Evolutionary conservation across 2,797 vertebrate genomes (phyloP), one percentile per base, ranked within the genome.

Genomic region (Pseudochaenichthys georgianus): DNA sequence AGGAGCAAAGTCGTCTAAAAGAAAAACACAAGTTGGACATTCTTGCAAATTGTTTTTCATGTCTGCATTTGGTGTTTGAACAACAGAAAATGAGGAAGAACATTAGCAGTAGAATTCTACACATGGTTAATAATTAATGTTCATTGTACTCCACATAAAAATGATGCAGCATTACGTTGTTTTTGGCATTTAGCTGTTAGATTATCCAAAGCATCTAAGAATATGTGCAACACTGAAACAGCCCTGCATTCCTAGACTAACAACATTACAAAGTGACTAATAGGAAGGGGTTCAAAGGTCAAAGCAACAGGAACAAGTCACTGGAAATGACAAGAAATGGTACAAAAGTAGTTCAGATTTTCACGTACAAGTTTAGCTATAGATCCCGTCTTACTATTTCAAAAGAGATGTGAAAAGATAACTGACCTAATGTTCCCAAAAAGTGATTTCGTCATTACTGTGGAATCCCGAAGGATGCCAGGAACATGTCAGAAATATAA

Each of bases 401-500:
- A 84, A 81, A 78, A 64, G 70, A 87, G 87, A 88, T 77, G 21
- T 64, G 41, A 84, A 86, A 72, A 80, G 83, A 73, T 47, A 85
- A 77, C 66, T 61, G 72, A 80, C 77, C 70, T 77, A 80, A 87
- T 76, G 87, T 88, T 91, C 78, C 74, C 73, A 82, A 86, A 88
- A 88, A 81, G 65, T 63, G 62, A 88, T 94, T 88, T 88, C 74
- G 80, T 93, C 86, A 93, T 87, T 75, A 81, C 76, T 77, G 58
- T 88, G 90, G 93, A 95, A 94, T 94, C 82, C 78, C 81, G 75
- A 76, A 68, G 72, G 82, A 87, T 88, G 91, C 89, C 91, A 93
- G 89, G 85, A 93, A 92, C 74, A 89, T 78, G 89, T 87, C 89
- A 91, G 68, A 86, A 83, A 81, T 87, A 87, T 87, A 89, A 85